Percentiles rank a stretch among this genome's conserved stretches.
phyloP scores from a whole-genome alignment of 2,113 vertebrate genomes.

The Leiothrix lutea region DNA sequence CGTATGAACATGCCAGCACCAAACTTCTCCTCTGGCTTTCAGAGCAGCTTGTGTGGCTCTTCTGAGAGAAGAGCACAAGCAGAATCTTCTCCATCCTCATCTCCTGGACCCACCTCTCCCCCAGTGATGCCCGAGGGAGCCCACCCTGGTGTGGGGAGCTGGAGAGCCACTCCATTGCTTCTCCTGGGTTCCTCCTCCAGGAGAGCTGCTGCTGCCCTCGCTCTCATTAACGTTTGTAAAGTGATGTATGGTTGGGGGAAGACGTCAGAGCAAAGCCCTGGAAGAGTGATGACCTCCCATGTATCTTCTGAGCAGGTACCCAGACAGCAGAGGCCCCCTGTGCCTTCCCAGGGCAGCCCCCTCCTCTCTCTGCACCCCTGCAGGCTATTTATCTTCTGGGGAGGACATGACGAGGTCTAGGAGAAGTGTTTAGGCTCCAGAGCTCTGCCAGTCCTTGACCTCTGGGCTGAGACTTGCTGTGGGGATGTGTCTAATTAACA shows the following conservation, averaged over 20 bases:
- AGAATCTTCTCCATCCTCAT: background rate
- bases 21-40: background rate
- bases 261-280: background rate
- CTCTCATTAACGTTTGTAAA: background rate
- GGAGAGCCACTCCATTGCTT: background rate
- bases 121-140: accelerated
- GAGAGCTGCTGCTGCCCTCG: background rate
- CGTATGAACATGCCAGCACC: background rate
- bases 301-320: conserved; percentile 1
- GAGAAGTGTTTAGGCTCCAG: conserved; percentile 18
- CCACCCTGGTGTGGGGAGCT: background rate
- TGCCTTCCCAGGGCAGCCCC: background rate
- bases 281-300: background rate
- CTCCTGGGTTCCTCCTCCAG: background rate
- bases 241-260: background rate
- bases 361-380: background rate
- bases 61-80: background rate
- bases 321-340: background rate
- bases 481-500: background rate
- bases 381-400: background rate
- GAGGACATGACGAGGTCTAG: background rate
- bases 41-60: background rate
- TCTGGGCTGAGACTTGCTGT: background rate
- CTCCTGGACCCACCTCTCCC: background rate
- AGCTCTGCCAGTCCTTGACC: conserved; percentile 45